Percentiles rank a stretch among this genome's conserved stretches.
Conservation (phyloP, 2,113 vertebrate species). For the Bujurquina vittata region DNA sequence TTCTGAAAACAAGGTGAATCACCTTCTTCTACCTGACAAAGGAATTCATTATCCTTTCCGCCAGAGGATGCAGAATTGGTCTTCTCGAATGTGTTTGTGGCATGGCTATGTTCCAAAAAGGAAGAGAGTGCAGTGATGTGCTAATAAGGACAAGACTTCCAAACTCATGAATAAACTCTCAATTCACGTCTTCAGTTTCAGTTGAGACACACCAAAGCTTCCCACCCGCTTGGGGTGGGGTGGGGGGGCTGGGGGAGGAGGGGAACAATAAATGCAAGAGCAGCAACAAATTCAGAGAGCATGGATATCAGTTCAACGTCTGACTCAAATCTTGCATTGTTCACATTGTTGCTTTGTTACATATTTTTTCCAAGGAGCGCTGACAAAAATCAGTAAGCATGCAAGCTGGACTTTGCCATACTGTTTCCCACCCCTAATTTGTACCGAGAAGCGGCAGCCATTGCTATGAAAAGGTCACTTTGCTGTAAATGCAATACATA, state of each 20-base stretch:
- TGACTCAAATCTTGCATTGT: slow-evolving; percentile 45
- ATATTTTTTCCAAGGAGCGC: slow-evolving; percentile 15
- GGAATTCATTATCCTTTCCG: slow-evolving; percentile 73
- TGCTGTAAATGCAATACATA: neutral
- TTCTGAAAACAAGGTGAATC: slow-evolving; percentile 70
- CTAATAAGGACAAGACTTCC: slow-evolving; percentile 64
- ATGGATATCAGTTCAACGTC: slow-evolving; percentile 38
- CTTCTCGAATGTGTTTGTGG: slow-evolving; percentile 70
- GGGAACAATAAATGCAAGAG: slow-evolving; percentile 44
- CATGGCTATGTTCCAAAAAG: slow-evolving; percentile 59
- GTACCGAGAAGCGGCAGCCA: neutral
- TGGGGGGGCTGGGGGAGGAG: neutral
- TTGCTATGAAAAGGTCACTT: slow-evolving; percentile 2
- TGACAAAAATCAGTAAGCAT: slow-evolving; percentile 44
- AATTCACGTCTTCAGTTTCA: slow-evolving; percentile 54
- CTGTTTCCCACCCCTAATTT: slow-evolving; percentile 26
- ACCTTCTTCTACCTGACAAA: slow-evolving; percentile 70
- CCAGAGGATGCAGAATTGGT: slow-evolving; percentile 63
- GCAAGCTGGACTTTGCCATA: slow-evolving; percentile 21
- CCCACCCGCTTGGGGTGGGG: neutral
- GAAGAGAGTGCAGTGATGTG: slow-evolving; percentile 48
- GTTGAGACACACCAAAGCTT: slow-evolving; percentile 3
- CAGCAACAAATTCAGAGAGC: slow-evolving; percentile 39
- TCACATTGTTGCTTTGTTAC: slow-evolving; percentile 26
- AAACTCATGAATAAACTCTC: slow-evolving; percentile 65